Base-by-base conservation (phyloP, 2,888 invertebrate genomes). In the Lasioglossum figueresi region DNA sequence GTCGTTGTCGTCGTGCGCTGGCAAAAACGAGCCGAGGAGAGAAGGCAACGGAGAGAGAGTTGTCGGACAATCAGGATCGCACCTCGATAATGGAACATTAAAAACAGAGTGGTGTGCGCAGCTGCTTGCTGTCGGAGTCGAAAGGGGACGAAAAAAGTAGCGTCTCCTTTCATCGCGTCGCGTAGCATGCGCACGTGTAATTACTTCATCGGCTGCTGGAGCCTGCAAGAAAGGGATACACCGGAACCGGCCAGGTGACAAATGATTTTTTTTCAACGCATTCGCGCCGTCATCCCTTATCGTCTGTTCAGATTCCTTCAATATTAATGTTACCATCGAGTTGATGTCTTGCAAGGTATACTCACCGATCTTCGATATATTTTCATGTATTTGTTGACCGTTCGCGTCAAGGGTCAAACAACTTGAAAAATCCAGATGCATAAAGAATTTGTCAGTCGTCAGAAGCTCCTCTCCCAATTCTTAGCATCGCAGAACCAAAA, bases 191-290 rank as follows among this genome's bases (percentile, higher is more conserved):
- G 45, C 59, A 19, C 43, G 34, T 19, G 43, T 82, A 82, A 82
- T 84, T 78, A 74, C 77, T 82, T 63, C 52, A 48, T 74, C 63
- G 68, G 43, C 66, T 34, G 37, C 63, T 16, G 73, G 48, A 40
- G 37, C 63, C 3, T 34, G 14, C 37, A n/a, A 68, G 59, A 56
- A 45, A 48, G 6, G 14, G 48, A 59, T 59, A 71, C 45, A 27
- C 73, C 31, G 72, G n/a, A 31, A 48, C 56, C 37, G 34, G 14
- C 75, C 81, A 84, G 81, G 82, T 89, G 86, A 88, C 89, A 89
- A 83, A 68, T 79, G 82, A 74, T 80, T 43, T 79, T 52, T 52
- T 52, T 10, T 52, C 52, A 52, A 4, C 52, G n/a, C 48, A 73
- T 76, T 56, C 76, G 74, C 78, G 63, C 1, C 56, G 73, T 79